Base-by-base conservation (phyloP, 2,797 vertebrate genomes). In the Crenuchus spilurus region DNA sequence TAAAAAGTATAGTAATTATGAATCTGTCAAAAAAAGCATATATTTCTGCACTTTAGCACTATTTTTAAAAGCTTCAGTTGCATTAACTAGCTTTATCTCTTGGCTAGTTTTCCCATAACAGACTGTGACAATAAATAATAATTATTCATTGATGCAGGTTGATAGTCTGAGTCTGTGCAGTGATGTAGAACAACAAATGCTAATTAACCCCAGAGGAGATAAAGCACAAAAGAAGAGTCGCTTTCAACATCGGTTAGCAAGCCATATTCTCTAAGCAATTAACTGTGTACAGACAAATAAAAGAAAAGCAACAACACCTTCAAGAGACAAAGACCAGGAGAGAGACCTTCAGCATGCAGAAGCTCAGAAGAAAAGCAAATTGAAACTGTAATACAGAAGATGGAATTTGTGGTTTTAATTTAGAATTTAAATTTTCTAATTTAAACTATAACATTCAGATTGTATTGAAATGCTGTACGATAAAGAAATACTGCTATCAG, bases 131-230 rank as follows among this genome's bases (percentile, higher is more conserved):
- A 68, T 70, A 79, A 81, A 82, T 70, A 76, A 67, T 63, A 4
- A 70, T 84, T 74, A 79, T 33, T 79, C 48, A 37, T 39, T 74
- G 70, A 82, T 76, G 79, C 33, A 14, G 57, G 33, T 70, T 67
- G 73, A 68, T 67, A 49, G 61, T 63, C 30, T 79, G 62, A 61
- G 80, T 71, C 49, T 62, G 70, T 9, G 55, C 71, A 81, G 72
- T 31, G 65, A 76, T 78, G 77, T 74, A 78, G 55, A 79, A 75
- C 81, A 81, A 80, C 54, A 65, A 57, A 76, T 64, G 63, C 77
- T 83, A 82, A 84, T 82, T 83, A 82, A 79, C 75, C 78, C 76
- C 71, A 16, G 20, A 71, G 75, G 79, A 80, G 51, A 76, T 57
- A 69, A 55, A 72, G 49, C 41, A 72, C 54, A 81, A 71, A 75